Evolutionary conservation across 64 coral and sea anemone species (phyloP).

Genomic region (Astreopora myriophthalma): DNA sequence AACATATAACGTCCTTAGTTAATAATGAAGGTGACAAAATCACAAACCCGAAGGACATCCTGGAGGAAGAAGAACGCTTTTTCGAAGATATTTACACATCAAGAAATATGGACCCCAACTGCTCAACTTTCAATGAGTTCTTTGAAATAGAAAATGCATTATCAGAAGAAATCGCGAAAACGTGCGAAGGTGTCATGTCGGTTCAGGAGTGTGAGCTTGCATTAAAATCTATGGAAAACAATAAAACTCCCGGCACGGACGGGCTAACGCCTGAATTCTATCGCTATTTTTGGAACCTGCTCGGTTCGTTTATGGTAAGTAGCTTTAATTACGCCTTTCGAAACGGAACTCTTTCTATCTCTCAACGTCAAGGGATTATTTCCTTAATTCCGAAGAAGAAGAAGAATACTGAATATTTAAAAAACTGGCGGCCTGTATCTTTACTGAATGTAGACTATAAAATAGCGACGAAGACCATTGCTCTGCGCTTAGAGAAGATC

Average conservation of each 20-base stretch:
- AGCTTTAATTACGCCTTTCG: slow-evolving; percentile 21
- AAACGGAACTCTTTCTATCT: no score
- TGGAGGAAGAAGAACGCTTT: not conserved
- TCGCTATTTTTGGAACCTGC: not conserved
- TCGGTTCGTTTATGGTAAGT: slow-evolving; percentile 1
- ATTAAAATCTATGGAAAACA: slow-evolving; percentile 5
- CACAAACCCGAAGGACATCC: not conserved
- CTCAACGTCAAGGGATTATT: not conserved
- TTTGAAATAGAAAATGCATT: not conserved
- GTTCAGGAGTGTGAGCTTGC: not conserved
- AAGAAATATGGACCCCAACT: not conserved
- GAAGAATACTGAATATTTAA: slow-evolving; percentile 9
- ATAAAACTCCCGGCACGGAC: slow-evolving; percentile 18
- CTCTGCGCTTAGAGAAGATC: not conserved
- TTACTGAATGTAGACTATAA: not conserved
- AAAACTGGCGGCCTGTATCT: not conserved
- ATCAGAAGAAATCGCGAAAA: slow-evolving; percentile 22
- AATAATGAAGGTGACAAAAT: not conserved
- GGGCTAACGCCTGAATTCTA: slow-evolving; percentile 9
- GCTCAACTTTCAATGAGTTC: not conserved
- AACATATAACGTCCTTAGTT: not conserved
- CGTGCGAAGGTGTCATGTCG: slow-evolving; percentile 9
- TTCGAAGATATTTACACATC: not conserved
- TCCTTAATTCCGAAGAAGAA: not conserved
- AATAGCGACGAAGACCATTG: not conserved